A percentile compares a stretch with the other conserved stretches of the same genome.
phyloP scores from a whole-genome alignment of 2,888 invertebrate species.

The Hipparchia semele region DNA sequence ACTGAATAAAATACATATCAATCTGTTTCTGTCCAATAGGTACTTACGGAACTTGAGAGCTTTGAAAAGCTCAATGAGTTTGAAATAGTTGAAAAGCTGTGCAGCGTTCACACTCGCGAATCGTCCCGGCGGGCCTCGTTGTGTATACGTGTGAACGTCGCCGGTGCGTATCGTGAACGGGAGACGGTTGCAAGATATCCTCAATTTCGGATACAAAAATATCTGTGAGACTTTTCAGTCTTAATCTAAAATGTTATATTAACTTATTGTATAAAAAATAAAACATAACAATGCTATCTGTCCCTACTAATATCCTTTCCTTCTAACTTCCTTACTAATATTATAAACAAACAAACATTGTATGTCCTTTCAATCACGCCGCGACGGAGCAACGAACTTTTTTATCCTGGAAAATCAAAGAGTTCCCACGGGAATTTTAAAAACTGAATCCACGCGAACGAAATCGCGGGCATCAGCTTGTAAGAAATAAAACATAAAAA shows the following conservation, averaged over 20 bases:
- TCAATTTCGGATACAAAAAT: not conserved
- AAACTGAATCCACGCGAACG: too few species aligned
- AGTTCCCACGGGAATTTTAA: too few species aligned
- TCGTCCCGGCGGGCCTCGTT: slow-evolving; percentile 47
- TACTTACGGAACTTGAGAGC: slow-evolving; percentile 3
- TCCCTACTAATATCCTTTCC: too few species aligned
- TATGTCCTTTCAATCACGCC: too few species aligned
- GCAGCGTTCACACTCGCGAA: slow-evolving; percentile 42
- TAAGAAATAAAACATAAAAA: too few species aligned
- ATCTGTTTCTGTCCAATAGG: slow-evolving; percentile 7
- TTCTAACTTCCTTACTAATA: too few species aligned
- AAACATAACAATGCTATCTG: too few species aligned
- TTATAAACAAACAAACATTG: too few species aligned
- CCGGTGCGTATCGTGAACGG: slow-evolving; percentile 46
- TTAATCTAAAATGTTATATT: not conserved
- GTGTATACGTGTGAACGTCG: slow-evolving; percentile 61
- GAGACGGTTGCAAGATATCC: slow-evolving; percentile 37
- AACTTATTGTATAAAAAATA: too few species aligned
- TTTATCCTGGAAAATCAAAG: too few species aligned
- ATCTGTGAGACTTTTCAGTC: not conserved
- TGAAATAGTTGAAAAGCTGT: slow-evolving; percentile 42
- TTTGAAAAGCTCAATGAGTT: slow-evolving; percentile 20
- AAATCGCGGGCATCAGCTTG: too few species aligned
- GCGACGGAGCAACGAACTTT: too few species aligned
- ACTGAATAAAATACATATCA: not conserved